Base-by-base conservation (phyloP, 2,797 vertebrate genomes). In the Remorina albescens region DNA sequence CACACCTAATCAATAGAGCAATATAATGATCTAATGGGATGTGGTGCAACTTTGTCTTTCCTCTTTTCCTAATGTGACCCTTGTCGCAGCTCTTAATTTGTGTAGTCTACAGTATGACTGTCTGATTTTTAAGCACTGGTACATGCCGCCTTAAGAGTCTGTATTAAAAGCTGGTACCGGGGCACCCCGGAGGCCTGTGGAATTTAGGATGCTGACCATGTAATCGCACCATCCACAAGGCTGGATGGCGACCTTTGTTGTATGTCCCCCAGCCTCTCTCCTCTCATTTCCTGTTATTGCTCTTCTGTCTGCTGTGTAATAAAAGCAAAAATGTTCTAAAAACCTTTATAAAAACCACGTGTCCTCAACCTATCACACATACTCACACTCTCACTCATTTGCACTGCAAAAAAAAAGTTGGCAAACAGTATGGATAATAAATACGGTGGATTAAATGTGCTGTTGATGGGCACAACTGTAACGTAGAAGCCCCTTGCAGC, bases 61-160 rank as follows among this genome's bases (percentile, higher is more conserved):
- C 3, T 61, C 66, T 25, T 23, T 16, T 32, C 10, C 13, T 47
- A 55, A 55, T 13, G 4, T 37, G 34, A 63, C 1, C 0, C 2
- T 8, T 28, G 12, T 25, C 23, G n/a, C 21, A 30, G 55, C 18
- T 59, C 25, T 41, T 34, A 6, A 51, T 53, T 47, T 42, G 19
- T 6, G 26, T 5, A 2, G 34, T 50, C 77, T 32, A n/a, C n/a
- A n/a, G n/a, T n/a, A 41, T 42, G 44, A 67, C 64, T 10, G 49
- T 25, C 34, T 84, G 68, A 74, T 74, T 74, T 83, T 86, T 73
- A 73, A 67, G 80, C 18, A 54, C 15, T 3, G 0, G 49, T 5
- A 21, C 55, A 32, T 32, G 8, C 13, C 16, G 19, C 18, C 21
- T 39, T 50, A 67, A 15, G 16, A 42, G 26, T 34, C 54, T 54